These are phyloP conservation scores for Saccostrea echinata DNA, from an alignment of 1,140 invertebrate genomes.

Conservation along the genomic window DNA sequence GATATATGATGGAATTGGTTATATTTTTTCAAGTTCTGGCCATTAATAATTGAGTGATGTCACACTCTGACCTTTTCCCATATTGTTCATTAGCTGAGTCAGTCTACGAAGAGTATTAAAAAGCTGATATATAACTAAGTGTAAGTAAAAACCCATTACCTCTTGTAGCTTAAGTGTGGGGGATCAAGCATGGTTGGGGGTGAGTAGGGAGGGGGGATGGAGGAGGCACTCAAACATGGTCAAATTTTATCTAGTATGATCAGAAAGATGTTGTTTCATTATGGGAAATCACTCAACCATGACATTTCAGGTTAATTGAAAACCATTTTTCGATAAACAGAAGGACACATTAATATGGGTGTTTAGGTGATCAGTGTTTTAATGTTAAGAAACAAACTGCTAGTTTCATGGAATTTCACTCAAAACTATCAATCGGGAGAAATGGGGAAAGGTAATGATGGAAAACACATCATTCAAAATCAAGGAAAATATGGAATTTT, in stretches of 20 bases:
- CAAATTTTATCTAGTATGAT: not conserved
- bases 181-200: conserved; percentile 6
- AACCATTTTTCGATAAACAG: not conserved
- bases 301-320: not conserved
- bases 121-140: conserved; percentile 19
- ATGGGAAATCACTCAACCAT: not conserved
- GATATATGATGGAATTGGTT: not conserved
- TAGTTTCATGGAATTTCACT: not conserved
- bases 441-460: not conserved
- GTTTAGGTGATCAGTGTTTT: no score
- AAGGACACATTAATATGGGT: not conserved
- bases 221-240: not conserved
- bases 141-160: conserved; percentile 28
- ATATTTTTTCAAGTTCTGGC: not conserved
- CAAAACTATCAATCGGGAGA: not conserved
- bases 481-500: not conserved
- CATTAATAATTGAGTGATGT: not conserved
- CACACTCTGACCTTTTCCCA: not conserved
- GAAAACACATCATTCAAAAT: not conserved
- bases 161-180: conserved; percentile 22
- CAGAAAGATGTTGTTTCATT: not conserved
- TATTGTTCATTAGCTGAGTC: not conserved
- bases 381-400: no score
- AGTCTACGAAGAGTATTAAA: not conserved
- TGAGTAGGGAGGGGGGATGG: not conserved